Percentiles rank a stretch among this genome's conserved stretches.
Evolutionary conservation across 2,888 invertebrate genomes (phyloP).

Genomic region (Cephus rjabovi): DNA sequence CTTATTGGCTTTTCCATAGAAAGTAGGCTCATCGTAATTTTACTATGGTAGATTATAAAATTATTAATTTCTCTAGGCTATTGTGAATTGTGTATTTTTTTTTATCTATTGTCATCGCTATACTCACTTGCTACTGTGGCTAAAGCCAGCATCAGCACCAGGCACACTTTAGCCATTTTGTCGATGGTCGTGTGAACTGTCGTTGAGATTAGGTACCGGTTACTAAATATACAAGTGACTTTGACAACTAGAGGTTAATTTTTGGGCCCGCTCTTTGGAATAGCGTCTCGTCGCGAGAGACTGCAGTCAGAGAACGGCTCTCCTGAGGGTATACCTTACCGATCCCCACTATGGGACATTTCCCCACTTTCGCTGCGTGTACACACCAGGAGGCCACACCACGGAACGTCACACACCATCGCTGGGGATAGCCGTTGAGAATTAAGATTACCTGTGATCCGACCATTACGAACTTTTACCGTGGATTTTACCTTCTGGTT

Average conservation of each 20-base stretch:
- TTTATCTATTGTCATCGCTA: background rate
- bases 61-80: background rate
- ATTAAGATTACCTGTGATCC: slow-evolving; percentile 43
- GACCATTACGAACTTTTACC: slow-evolving; percentile 30
- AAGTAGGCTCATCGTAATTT: background rate
- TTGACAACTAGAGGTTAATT: slow-evolving; percentile 28
- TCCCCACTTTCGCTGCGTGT: slow-evolving; percentile 57
- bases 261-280: slow-evolving; percentile 50
- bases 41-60: background rate
- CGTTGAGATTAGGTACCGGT: background rate
- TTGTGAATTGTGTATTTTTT: background rate
- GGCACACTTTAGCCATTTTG: slow-evolving; percentile 45
- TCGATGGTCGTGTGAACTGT: background rate
- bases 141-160: slow-evolving; percentile 42
- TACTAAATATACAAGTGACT: background rate
- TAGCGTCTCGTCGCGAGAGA: slow-evolving; percentile 54
- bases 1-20: background rate
- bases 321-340: slow-evolving; percentile 58
- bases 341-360: slow-evolving; percentile 57
- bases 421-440: slow-evolving; percentile 13
- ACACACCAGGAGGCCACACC: slow-evolving; percentile 10
- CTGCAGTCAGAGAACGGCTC: slow-evolving; percentile 54
- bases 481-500: slow-evolving; percentile 3
- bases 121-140: slow-evolving; percentile 52
- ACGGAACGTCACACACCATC: background rate